phyloP scores from a whole-genome alignment of 2,797 vertebrate genomes.

The Malurus leucopterus region DNA sequence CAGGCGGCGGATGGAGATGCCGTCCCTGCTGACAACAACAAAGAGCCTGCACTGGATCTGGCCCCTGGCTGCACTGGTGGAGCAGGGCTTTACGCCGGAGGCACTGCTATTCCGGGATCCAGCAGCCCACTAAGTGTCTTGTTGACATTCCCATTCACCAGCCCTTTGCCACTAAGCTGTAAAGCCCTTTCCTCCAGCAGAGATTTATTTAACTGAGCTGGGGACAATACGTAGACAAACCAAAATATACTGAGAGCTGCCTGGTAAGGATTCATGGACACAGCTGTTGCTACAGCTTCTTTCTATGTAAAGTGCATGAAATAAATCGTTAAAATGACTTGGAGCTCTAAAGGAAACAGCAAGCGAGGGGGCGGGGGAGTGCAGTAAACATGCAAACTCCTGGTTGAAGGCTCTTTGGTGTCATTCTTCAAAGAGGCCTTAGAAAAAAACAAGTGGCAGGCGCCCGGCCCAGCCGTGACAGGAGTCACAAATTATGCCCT shows the following conservation, averaged over 20 bases:
- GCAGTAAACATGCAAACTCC: neutral
- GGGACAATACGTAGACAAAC: neutral
- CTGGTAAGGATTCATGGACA: neutral
- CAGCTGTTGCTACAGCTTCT: constrained; percentile 36
- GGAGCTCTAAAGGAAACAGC: constrained; percentile 7
- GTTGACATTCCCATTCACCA: neutral
- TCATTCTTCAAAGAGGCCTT: constrained; percentile 50
- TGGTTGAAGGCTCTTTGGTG: constrained; percentile 35
- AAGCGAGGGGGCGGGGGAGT: neutral
- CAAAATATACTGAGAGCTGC: neutral
- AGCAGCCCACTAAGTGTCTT: neutral
- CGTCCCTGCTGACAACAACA: neutral
- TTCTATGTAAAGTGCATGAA: constrained; percentile 48
- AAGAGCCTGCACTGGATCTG: fast-evolving
- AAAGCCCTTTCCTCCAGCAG: constrained; percentile 7
- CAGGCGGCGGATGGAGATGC: fast-evolving
- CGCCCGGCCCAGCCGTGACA: neutral
- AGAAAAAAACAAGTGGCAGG: neutral
- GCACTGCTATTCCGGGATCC: neutral
- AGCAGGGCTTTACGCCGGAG: neutral
- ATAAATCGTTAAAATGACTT: neutral
- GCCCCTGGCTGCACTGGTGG: fast-evolving
- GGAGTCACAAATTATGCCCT: constrained; percentile 38
- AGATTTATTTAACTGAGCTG: neutral
- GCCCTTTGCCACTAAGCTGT: neutral